Conservation (phyloP, 2,797 vertebrate genomes). For the Rhyacichthys aspro region DNA sequence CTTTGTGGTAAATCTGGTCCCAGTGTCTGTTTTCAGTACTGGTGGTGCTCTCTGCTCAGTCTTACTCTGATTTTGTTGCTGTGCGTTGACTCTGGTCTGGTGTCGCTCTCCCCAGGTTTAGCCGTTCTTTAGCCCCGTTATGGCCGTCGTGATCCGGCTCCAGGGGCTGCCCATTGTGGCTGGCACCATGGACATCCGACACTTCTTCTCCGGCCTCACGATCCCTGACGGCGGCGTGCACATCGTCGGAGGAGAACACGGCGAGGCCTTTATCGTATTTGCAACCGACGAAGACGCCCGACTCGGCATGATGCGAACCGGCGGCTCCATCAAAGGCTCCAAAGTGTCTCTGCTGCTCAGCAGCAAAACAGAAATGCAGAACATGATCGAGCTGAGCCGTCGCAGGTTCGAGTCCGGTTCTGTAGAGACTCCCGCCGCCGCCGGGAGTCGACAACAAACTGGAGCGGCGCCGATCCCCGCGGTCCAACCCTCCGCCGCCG, state of each 20-base stretch:
- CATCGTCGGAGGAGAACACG: conserved; percentile 99
- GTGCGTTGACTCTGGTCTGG: conserved; percentile 84
- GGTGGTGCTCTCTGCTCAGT: conserved; percentile 47
- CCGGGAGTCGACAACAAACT: conserved; percentile 85
- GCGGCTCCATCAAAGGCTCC: conserved; percentile 98
- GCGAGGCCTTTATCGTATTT: conserved; percentile 99
- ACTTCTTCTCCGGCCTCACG: conserved; percentile 99
- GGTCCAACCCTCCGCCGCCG: conserved; percentile 77
- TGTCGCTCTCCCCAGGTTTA: conserved; percentile 99
- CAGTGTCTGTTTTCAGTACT: conserved; percentile 34
- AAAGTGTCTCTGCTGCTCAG: conserved; percentile 98
- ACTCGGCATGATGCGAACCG: conserved; percentile 99
- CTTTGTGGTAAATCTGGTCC: too few species aligned
- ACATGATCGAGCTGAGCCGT: conserved; percentile 99
- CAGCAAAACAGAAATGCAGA: conserved; percentile 99
- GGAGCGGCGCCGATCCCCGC: conserved; percentile 75
- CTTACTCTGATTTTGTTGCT: not conserved
- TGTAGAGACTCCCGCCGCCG: conserved; percentile 79
- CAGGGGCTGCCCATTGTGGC: conserved; percentile 99
- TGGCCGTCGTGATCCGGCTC: conserved; percentile 99
- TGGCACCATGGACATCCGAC: conserved; percentile 99
- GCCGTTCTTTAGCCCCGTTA: conserved; percentile 88
- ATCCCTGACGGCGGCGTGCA: conserved; percentile 99
- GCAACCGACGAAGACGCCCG: conserved; percentile 99
- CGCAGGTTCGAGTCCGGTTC: conserved; percentile 89